Evolutionary conservation across 2,797 vertebrate genomes (phyloP).

Genomic region (Pipistrellus nathusii): DNA sequence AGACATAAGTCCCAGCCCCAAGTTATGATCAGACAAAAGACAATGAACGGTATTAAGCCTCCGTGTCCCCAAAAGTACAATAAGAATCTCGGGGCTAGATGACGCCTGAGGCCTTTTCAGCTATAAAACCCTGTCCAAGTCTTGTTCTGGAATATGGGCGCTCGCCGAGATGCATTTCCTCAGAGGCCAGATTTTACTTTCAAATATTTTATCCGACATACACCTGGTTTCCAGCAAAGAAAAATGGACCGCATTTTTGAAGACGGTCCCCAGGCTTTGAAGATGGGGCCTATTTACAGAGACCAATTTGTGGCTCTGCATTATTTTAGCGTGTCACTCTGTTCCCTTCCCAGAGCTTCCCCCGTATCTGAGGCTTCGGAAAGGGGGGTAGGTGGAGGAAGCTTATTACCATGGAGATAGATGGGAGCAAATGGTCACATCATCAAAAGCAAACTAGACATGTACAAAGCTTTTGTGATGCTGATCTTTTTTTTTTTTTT

Average conservation of each 20-base stretch:
- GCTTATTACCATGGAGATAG: conserved; percentile 92
- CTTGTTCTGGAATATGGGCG: conserved; percentile 33
- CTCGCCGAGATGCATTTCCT: conserved; percentile 37
- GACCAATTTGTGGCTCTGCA: conserved; percentile 83
- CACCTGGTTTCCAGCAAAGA: conserved; percentile 74
- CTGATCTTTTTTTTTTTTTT: conserved; percentile 82
- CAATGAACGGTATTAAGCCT: background rate
- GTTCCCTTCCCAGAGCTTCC: conserved; percentile 58
- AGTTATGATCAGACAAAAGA: background rate
- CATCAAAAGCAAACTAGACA: conserved; percentile 91
- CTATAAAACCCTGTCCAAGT: conserved; percentile 38
- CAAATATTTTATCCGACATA: conserved; percentile 69
- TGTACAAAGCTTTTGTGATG: conserved; percentile 90
- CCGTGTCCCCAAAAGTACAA: conserved; percentile 18
- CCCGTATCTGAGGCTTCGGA: conserved; percentile 29
- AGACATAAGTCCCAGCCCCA: background rate
- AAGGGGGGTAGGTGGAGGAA: conserved; percentile 53
- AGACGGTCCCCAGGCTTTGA: conserved; percentile 82
- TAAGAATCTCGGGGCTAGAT: background rate
- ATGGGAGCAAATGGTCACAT: conserved; percentile 90
- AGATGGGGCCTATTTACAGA: conserved; percentile 82
- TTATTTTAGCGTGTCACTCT: conserved; percentile 79
- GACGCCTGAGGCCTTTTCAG: conserved; percentile 16
- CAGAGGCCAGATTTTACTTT: conserved; percentile 78
- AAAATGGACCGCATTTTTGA: conserved; percentile 72